Evolutionary conservation across 2,113 vertebrate species (phyloP).

Genomic region (Colinus virginianus): DNA sequence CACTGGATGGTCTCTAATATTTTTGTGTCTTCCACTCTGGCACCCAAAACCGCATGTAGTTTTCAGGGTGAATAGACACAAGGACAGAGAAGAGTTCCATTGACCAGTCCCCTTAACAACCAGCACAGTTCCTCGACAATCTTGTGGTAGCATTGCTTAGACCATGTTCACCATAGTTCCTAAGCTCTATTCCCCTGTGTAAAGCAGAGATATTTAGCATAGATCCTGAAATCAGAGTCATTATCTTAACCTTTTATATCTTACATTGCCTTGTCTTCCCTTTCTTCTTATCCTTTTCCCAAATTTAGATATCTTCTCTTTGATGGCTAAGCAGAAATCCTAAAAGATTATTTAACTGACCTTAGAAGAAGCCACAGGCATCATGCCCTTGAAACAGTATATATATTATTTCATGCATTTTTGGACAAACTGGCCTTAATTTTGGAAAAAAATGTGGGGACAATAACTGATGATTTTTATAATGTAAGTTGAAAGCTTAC

Average conservation of each 20-base stretch:
- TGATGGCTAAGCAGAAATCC: not conserved
- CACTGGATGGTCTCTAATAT: not conserved
- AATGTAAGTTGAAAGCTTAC: slow-evolving; percentile 69
- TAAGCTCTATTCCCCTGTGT: not conserved
- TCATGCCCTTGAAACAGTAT: not conserved
- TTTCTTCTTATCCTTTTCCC: not conserved
- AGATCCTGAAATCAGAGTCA: not conserved
- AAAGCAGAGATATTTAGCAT: not conserved
- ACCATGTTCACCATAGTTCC: not conserved
- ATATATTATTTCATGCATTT: not conserved
- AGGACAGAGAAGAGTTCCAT: not conserved
- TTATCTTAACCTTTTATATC: not conserved
- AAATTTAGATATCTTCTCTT: not conserved
- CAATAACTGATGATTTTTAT: slow-evolving; percentile 62
- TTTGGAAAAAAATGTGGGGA: not conserved
- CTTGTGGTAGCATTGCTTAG: not conserved
- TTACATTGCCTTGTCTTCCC: too few species aligned
- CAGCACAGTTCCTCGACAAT: not conserved
- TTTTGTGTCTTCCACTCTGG: not conserved
- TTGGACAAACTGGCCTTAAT: slow-evolving; percentile 8
- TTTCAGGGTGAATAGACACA: not conserved
- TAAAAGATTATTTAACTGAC: not conserved
- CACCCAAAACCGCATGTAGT: not conserved
- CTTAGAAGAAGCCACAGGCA: not conserved
- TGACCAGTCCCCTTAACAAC: not conserved